A percentile compares a stretch with the other conserved stretches of the same genome.
phyloP scores from a whole-genome alignment of 2,113 vertebrate genomes.

The Anseranas semipalmata region DNA sequence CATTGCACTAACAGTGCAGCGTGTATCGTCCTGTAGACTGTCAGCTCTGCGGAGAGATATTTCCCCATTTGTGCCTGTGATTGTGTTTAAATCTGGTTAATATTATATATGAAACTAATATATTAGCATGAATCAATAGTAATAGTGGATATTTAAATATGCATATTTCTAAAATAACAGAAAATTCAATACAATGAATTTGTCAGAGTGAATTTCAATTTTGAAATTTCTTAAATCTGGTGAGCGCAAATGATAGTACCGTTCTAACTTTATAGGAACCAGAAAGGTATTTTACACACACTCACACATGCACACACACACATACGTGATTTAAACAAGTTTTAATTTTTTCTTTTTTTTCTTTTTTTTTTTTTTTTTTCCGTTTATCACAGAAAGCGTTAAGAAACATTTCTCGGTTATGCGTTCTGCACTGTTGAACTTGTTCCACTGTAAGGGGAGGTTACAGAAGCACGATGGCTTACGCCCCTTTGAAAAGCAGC shows the following conservation, averaged over 20 bases:
- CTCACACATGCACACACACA: neutral
- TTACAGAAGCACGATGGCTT: neutral
- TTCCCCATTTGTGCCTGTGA: neutral
- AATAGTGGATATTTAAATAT: neutral
- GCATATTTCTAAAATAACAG: neutral
- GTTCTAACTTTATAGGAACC: neutral
- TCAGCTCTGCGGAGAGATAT: neutral
- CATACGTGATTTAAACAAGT: accelerated
- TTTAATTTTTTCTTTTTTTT: too few species aligned
- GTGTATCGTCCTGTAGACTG: neutral
- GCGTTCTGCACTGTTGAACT: neutral
- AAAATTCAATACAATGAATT: neutral
- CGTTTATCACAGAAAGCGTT: neutral
- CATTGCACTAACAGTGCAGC: neutral
- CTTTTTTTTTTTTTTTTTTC: neutral
- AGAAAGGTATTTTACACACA: neutral
- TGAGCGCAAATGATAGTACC: neutral
- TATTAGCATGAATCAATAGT: neutral
- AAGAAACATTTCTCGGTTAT: neutral
- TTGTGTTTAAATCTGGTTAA: neutral
- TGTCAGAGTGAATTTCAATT: neutral
- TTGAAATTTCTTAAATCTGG: neutral
- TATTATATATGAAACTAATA: neutral
- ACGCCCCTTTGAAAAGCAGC: neutral
- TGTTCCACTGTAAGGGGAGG: neutral